Evolutionary conservation across 2,888 invertebrate species (phyloP), one percentile per base, ranked within the genome.

Genomic region (Aphidoletes aphidimyza): DNA sequence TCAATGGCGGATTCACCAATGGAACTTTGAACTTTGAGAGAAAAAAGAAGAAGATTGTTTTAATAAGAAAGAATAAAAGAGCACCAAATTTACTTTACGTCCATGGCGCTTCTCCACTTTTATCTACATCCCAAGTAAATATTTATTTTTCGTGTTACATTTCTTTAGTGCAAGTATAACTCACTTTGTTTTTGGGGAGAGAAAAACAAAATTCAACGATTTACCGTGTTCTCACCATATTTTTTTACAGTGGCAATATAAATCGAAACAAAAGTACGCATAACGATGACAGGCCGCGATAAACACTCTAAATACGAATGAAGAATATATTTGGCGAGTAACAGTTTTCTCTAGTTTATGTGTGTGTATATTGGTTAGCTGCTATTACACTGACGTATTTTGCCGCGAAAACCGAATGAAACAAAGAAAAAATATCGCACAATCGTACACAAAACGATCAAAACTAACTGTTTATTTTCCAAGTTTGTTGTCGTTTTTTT

Each of bases 401-500:
- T 34, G n/a, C n/a, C n/a, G n/a, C 34, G 34, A 34, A 69, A 69
- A 2, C 26, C 5, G 14, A 30, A 17, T 17, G 30, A 69, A 42
- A 69, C 17, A 47, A 14, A 47, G 17, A 47, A 47, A 47, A 47
- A 17, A 47, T n/a, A n/a, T n/a, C n/a, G 19, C 47, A 69, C 47
- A 69, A 30, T 30, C 30, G n/a, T n/a, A 17, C 8, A 69, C 34
- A 30, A 69, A 69, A 14, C 30, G 34, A 30, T 22, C 54, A 69
- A 30, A 69, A 69, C 69, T 69, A 69, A n/a, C 69, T 69, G 14
- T 69, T 69, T 69, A 69, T 69, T 69, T 69, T 26, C 69, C 30
- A 69, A 30, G 30, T 69, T 69, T 69, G 6, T 42, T 42, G 6
- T 42, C 14, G 14, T 42, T 6, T 42, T 42, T 42, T 14, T 42